Conservation (phyloP, 2,113 vertebrate genomes). For the Nycticebus coucang region DNA sequence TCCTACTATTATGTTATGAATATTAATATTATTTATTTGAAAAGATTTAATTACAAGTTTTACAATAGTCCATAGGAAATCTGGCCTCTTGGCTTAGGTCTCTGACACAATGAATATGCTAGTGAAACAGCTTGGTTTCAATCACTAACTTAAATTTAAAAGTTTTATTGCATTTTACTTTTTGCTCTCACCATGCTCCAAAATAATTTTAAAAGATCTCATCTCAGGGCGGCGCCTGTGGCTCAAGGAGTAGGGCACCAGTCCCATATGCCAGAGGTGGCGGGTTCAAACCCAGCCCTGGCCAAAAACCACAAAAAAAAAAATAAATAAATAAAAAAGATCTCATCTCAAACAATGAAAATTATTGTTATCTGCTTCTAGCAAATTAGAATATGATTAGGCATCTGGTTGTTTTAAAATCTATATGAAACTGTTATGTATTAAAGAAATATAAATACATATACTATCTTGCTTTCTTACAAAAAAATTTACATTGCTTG, state of each 20-base stretch:
- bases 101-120: neutral
- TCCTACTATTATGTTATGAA: neutral
- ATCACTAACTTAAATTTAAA: conserved; percentile 15
- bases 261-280: too few relatives aligned
- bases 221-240: too few relatives aligned
- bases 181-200: conserved; percentile 26
- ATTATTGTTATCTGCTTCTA: neutral
- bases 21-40: neutral
- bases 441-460: neutral
- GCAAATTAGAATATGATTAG: conserved; percentile 49
- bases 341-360: conserved; percentile 29
- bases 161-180: conserved; percentile 46
- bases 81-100: neutral
- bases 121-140: conserved; percentile 32
- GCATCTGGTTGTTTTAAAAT: neutral
- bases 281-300: too few relatives aligned
- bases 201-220: conserved; percentile 34
- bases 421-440: neutral
- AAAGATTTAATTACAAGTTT: conserved; percentile 39
- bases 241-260: too few relatives aligned
- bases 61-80: neutral
- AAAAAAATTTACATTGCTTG: conserved; percentile 17
- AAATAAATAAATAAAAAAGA: too few relatives aligned
- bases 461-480: neutral
- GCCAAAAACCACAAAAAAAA: too few relatives aligned